Evolutionary conservation across 2,113 vertebrate genomes (phyloP).

Genomic region (Helogale parvula): DNA sequence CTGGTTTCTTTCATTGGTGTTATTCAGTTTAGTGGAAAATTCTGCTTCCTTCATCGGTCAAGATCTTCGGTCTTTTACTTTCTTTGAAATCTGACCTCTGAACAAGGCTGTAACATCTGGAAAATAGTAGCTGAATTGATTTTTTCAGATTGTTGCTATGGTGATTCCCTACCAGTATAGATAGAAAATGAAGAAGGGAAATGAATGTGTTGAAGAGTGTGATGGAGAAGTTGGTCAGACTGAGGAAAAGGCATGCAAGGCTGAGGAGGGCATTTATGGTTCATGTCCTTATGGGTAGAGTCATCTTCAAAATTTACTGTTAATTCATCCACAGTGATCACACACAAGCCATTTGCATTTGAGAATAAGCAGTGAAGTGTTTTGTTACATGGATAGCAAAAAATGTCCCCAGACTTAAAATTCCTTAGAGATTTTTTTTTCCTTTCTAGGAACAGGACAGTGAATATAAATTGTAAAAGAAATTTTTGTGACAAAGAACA

Average conservation of each 20-base stretch:
- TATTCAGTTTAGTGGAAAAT: conserved; percentile 67
- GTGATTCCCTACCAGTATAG: conserved; percentile 73
- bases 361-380: neutral
- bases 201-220: neutral
- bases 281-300: neutral
- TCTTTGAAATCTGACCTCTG: conserved; percentile 80
- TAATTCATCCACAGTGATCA: neutral
- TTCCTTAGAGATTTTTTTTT: neutral
- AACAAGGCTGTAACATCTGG: conserved; percentile 63
- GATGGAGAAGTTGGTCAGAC: neutral
- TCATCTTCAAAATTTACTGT: neutral
- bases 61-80: conserved; percentile 68
- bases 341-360: neutral
- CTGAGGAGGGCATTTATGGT: neutral
- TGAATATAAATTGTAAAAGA: conserved; percentile 21
- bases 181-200: neutral
- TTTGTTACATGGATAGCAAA: neutral
- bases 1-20: conserved; percentile 38
- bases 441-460: neutral
- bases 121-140: conserved; percentile 78
- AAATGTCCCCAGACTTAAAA: neutral
- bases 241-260: neutral
- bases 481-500: neutral
- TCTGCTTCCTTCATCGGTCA: conserved; percentile 63
- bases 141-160: conserved; percentile 77